Evolutionary conservation across 92 coral and sea anemone genomes (phyloP), one percentile per base, ranked within the genome.

Genomic region (Porites lobata): DNA sequence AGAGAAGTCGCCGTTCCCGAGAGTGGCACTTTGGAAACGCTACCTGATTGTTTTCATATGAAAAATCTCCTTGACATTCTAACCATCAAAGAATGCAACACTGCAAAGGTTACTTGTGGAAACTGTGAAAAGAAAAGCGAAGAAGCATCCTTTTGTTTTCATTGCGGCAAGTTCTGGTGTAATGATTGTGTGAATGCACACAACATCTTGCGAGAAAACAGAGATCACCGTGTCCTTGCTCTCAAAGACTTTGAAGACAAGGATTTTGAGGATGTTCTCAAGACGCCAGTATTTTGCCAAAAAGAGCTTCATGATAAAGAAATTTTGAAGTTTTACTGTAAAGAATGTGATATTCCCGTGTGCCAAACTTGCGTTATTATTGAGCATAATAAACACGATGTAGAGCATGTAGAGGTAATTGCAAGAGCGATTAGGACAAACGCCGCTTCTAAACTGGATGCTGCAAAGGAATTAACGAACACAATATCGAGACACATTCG

Each of bases 21-120:
- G 13, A 68, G 72, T 77, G 84, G 89, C 61, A 77, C 69, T 19
- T 66, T 77, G 77, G 84, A 67, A 17, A 68, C 77, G 58, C 72
- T 86, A 14, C 89, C 89, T 0, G 43, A 52, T 59, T 77, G 89
- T 43, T 86, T 86, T 47, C 78, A 86, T 78, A 20, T 77, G 85
- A 86, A 77, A 73, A 86, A 86, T 77, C 84, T 86, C 4, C 72
- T 86, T 21, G 89, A 86, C 38, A 66, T 86, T 21, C 54, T 86
- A 43, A 77, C 69, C 15, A 86, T 86, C 80, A 86, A 67, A 58
- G 84, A 67, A 29, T 38, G 65, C 17, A 65, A 86, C 13, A 68
- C 76, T 22, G 38, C 84, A 11, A 69, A 74, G 64, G 75, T 77
- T 12, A 86, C 83, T 50, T 86, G 89, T 86, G 89, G 54, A 38